phyloP scores from a whole-genome alignment of 2,888 invertebrate species.

The Microctonus brassicae region DNA sequence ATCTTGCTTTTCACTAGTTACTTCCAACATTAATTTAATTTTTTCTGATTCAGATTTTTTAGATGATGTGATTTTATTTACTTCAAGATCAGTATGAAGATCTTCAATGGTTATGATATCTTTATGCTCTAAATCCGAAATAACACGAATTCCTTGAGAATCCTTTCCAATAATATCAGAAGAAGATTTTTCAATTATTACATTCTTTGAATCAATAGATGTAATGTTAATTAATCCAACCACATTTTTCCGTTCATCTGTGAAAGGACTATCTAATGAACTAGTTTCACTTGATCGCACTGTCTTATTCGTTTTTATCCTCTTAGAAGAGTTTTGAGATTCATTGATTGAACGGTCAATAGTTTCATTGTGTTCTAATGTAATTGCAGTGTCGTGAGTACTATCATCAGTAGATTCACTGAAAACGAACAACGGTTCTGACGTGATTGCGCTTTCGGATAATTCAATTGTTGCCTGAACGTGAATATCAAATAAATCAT shows the following conservation, averaged over 20 bases:
- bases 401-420: slow-evolving; percentile 42
- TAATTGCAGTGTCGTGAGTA: slow-evolving; percentile 43
- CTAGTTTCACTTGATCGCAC: slow-evolving; percentile 43
- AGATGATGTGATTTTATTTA: slow-evolving; percentile 25
- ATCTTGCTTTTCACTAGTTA: not conserved
- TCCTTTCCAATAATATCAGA: slow-evolving; percentile 54
- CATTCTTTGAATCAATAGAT: slow-evolving; percentile 45
- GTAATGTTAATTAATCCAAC: slow-evolving; percentile 51
- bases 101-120: slow-evolving; percentile 23
- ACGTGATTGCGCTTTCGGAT: slow-evolving; percentile 53
- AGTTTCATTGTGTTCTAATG: slow-evolving; percentile 44
- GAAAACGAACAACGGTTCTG: slow-evolving; percentile 43
- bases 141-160: slow-evolving; percentile 25
- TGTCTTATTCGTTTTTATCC: slow-evolving; percentile 43
- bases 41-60: slow-evolving; percentile 11
- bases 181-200: slow-evolving; percentile 51
- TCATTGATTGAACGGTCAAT: slow-evolving; percentile 26
- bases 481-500: slow-evolving; percentile 60
- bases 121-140: slow-evolving; percentile 27
- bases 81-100: slow-evolving; percentile 29
- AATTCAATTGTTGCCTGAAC: slow-evolving; percentile 62
- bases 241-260: slow-evolving; percentile 39
- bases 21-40: not conserved
- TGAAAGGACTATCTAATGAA: no score
- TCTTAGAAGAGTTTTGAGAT: slow-evolving; percentile 36